phyloP scores from a whole-genome alignment of 2,888 invertebrate genomes.

The Artemia sinica region DNA sequence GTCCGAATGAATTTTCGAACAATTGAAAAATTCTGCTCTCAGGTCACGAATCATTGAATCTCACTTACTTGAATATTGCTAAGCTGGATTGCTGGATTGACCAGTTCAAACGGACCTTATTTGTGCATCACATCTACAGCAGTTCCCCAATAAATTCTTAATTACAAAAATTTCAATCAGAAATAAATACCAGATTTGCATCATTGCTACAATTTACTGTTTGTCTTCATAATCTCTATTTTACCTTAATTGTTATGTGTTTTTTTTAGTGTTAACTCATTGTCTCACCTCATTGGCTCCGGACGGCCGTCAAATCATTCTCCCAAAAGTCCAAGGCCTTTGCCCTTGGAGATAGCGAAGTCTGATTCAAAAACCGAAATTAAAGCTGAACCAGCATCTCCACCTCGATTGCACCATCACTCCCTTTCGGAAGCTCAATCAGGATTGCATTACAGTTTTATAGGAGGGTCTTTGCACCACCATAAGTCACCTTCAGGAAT shows the following conservation, averaged over 20 bases:
- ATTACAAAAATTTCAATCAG: too few relatives aligned
- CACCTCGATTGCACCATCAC: conserved; percentile 7
- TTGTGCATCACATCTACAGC: too few relatives aligned
- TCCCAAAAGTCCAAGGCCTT: conserved; percentile 3
- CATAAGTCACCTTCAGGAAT: background rate
- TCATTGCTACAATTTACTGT: too few relatives aligned
- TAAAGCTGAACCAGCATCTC: conserved; percentile 11
- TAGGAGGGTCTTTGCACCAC: conserved; percentile 1
- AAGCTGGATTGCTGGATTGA: too few relatives aligned
- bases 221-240: too few relatives aligned
- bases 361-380: background rate
- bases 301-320: conserved; percentile 3
- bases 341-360: background rate
- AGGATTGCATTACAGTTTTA: conserved; percentile 6
- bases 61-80: too few relatives aligned
- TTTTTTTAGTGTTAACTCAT: background rate
- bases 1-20: too few relatives aligned
- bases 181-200: too few relatives aligned
- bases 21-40: too few relatives aligned
- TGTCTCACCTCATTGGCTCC: background rate
- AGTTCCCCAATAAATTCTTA: too few relatives aligned
- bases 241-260: background rate
- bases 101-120: too few relatives aligned
- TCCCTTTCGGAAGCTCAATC: background rate
- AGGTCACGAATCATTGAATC: too few relatives aligned